Evolutionary conservation across 2,797 vertebrate species (phyloP), one percentile per base, ranked within the genome.

Genomic region (Syngnathus acus): DNA sequence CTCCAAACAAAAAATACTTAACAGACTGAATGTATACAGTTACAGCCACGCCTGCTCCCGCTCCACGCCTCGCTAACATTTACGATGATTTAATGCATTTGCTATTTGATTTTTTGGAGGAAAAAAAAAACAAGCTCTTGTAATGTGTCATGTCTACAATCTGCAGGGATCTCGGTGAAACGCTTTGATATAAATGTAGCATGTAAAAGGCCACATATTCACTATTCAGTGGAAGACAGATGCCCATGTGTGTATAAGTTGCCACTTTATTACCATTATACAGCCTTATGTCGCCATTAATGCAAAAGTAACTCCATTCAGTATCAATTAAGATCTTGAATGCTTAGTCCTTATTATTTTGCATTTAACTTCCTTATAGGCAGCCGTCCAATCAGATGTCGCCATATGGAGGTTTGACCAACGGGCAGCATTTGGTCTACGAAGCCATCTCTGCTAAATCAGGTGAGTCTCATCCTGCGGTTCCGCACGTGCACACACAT

Each of bases 1-100:
- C 21, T 40, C 19, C 60, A 62, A 62, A 62, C 42, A 26, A 45
- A 42, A 91, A 91, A 91, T 88, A 82, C 86, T 90, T 89, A 88
- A 72, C 82, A 85, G 87, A 87, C 88, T 91, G 86, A 87, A 89
- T 78, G 84, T 91, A 87, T 89, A 87, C 81, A 73, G 87, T 90
- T 89, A 83, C 88, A 80, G 82, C 80, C 82, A 55, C 86, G 83
- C 84, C 74, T 83, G 79, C 74, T 78, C 80, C 74, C 72, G 82
- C 83, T 78, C 68, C 67, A 74, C 53, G 66, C 79, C 73, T 72
- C 70, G 61, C 58, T 75, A 42, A 64, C 40, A 73, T 79, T 70
- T 77, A 65, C 82, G 84, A 82, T 79, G 77, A 75, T 79, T 88
- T 83, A 82, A 72, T 69, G 67, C 64, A 68, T 79, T 83, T 75